These are phyloP conservation scores for Agrenia bidenticulata DNA, from an alignment of 2,888 invertebrate species.

Conservation along the genomic window DNA sequence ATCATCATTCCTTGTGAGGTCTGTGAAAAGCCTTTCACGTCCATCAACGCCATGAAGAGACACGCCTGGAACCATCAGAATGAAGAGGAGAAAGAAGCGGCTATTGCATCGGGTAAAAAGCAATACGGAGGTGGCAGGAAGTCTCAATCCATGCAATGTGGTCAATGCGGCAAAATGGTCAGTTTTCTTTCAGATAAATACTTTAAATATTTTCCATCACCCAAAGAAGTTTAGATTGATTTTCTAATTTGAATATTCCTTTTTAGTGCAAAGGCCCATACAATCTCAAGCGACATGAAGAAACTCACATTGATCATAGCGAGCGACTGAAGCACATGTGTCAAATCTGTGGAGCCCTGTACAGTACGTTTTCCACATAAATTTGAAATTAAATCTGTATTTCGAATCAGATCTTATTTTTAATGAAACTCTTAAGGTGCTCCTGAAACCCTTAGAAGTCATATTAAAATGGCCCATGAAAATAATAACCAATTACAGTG, in stretches of 20 bases:
- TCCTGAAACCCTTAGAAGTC: constrained; percentile 9
- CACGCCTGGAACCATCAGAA: constrained; percentile 11
- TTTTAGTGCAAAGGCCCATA: constrained; percentile 11
- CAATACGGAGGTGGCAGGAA: not conserved
- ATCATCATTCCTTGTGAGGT: not conserved
- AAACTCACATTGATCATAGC: constrained; percentile 6
- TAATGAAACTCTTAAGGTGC: constrained; percentile 7
- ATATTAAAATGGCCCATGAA: constrained; percentile 11
- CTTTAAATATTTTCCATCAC: not conserved
- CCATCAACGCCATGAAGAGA: constrained; percentile 4
- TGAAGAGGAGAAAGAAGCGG: constrained; percentile 7
- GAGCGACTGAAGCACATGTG: constrained; percentile 21
- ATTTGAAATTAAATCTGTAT: not conserved
- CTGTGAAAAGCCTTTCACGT: constrained; percentile 11
- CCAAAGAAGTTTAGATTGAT: not conserved
- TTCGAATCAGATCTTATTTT: not conserved
- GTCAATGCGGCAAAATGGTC: constrained; percentile 8
- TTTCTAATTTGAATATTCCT: not conserved
- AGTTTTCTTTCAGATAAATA: no score
- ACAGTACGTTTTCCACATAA: not conserved
- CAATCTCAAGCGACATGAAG: constrained; percentile 11
- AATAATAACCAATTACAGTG: constrained; percentile 12
- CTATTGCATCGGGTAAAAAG: constrained; percentile 6
- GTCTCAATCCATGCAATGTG: not conserved
- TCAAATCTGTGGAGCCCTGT: constrained; percentile 11